Percentiles rank a stretch among this genome's conserved stretches.
phyloP scores from a whole-genome alignment of 2,113 vertebrate genomes.

The Hemibates koningsi region DNA sequence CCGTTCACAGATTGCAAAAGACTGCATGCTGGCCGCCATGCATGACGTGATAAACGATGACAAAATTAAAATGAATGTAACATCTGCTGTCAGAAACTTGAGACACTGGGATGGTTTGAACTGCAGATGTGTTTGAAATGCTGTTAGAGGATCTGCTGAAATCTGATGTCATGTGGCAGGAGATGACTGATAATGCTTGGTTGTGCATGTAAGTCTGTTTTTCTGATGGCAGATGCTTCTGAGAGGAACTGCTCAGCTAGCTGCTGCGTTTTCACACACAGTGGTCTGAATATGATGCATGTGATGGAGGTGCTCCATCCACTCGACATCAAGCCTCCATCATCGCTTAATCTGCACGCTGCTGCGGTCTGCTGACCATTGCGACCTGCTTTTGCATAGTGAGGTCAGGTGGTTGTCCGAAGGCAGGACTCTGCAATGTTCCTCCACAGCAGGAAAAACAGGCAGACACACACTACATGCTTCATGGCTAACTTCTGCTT shows the following conservation, averaged over 20 bases:
- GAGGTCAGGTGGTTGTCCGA: constrained; percentile 1
- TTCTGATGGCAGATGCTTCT: neutral
- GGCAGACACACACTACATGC: neutral
- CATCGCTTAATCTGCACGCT: neutral
- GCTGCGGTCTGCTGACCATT: constrained; percentile 1
- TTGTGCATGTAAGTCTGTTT: neutral
- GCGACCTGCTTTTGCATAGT: neutral
- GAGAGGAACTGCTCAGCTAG: neutral
- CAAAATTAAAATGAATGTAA: neutral
- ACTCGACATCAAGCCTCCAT: neutral
- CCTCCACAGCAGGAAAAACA: too few species aligned
- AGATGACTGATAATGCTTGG: neutral
- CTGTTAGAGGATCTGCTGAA: neutral
- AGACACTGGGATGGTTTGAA: neutral
- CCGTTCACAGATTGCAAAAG: neutral
- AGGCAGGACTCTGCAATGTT: neutral
- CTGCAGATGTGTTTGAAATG: neutral
- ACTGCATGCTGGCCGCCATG: neutral
- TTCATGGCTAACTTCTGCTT: neutral
- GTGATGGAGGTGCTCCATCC: neutral
- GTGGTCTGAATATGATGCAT: neutral
- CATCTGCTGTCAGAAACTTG: neutral
- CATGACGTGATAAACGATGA: neutral
- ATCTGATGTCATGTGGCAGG: neutral
- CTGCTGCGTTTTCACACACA: neutral